phyloP scores from a whole-genome alignment of 2,797 vertebrate species.

The Odontamblyopus lacepedii region DNA sequence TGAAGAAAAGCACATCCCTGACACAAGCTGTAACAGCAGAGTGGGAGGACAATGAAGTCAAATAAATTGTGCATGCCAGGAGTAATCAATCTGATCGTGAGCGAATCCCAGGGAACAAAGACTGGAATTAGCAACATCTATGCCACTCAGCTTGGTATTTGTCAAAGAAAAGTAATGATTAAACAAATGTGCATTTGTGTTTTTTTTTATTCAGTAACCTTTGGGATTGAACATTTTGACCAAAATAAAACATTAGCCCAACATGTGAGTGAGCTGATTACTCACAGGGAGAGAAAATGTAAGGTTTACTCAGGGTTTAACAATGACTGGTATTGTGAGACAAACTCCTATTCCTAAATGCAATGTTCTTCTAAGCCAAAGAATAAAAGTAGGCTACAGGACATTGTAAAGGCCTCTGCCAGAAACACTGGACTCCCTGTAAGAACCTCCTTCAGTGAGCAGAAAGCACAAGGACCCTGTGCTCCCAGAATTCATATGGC shows the following conservation, averaged over 20 bases:
- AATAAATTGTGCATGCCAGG: slow-evolving; percentile 74
- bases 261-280: background rate
- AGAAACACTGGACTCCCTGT: no score
- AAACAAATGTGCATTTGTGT: background rate
- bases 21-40: slow-evolving; percentile 57
- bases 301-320: background rate
- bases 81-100: slow-evolving; percentile 71
- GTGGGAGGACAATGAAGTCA: slow-evolving; percentile 75
- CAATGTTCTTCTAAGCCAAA: background rate
- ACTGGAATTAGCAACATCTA: slow-evolving; percentile 43
- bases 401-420: no score
- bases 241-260: background rate
- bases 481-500: no score
- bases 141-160: slow-evolving; percentile 32
- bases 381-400: no score
- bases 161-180: slow-evolving; percentile 8
- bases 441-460: background rate
- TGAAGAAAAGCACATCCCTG: slow-evolving; percentile 49
- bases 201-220: background rate
- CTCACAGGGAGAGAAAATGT: background rate
- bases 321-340: background rate
- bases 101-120: slow-evolving; percentile 61
- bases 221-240: background rate
- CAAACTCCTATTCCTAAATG: background rate
- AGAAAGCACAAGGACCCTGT: no score